Percentiles rank a stretch among this genome's conserved stretches.
Conservation (phyloP, 2,113 vertebrate genomes). For the Tympanuchus pallidicinctus region DNA sequence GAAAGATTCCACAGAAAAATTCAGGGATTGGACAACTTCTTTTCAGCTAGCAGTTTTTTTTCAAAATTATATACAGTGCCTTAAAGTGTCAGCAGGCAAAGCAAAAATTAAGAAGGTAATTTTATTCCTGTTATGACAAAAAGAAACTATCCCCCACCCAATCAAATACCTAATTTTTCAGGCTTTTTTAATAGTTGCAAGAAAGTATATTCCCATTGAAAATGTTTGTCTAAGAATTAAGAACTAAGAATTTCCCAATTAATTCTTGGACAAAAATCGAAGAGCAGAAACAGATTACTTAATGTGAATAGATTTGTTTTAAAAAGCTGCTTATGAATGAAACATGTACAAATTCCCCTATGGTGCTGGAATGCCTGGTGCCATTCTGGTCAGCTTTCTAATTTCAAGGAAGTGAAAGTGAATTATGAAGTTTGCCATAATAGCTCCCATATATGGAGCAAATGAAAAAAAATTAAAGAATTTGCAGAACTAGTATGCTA, state of each 20-base stretch:
- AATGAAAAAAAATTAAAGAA: not conserved
- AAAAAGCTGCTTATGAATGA: not conserved
- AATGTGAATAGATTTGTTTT: not conserved
- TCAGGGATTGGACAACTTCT: not conserved
- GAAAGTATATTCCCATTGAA: not conserved
- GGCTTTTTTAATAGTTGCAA: not conserved
- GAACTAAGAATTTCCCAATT: not conserved
- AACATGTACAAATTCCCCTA: not conserved
- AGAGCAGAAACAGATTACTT: not conserved
- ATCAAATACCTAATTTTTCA: not conserved
- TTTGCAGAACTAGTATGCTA: not conserved
- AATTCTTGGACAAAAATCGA: not conserved
- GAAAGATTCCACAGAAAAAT: not conserved
- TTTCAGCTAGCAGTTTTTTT: not conserved
- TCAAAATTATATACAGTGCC: not conserved
- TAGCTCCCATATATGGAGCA: not conserved
- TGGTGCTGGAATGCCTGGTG: not conserved
- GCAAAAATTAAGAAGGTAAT: not conserved
- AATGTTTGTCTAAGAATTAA: not conserved
- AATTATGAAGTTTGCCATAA: not conserved
- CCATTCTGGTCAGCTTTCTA: not conserved
- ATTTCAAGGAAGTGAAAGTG: not conserved
- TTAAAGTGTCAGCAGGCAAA: not conserved
- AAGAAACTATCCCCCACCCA: not conserved
- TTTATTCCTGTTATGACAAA: slow-evolving; percentile 1